A percentile compares a stretch with the other conserved stretches of the same genome.
Evolutionary conservation across 2,113 vertebrate genomes (phyloP).

Genomic region (Sturnira hondurensis): DNA sequence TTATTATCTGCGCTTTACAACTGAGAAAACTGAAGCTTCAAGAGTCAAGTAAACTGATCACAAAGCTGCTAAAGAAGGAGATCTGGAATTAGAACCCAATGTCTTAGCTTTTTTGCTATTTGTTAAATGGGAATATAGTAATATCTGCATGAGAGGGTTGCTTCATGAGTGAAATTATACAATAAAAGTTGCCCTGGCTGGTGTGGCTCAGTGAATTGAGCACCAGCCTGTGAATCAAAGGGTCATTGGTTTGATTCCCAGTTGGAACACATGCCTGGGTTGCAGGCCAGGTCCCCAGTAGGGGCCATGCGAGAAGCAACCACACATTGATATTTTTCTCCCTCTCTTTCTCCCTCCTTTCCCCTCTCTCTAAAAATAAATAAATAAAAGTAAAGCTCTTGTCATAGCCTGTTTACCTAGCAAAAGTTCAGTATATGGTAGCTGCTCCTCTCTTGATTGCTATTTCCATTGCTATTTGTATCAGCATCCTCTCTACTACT

Average conservation of each 20-base stretch:
- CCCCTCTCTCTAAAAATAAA: no score
- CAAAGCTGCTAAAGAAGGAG: background rate
- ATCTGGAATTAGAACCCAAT: background rate
- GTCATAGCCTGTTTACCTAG: background rate
- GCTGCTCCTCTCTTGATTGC: background rate
- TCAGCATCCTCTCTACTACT: background rate
- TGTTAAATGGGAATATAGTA: background rate
- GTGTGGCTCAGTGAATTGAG: no score
- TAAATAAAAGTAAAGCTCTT: background rate
- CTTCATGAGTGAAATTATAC: background rate
- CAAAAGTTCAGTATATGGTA: background rate
- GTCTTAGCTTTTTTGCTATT: background rate
- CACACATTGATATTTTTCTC: no score
- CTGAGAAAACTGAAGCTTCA: background rate
- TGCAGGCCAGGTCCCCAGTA: no score
- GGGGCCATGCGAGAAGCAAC: no score
- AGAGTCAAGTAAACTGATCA: background rate
- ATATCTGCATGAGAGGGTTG: background rate
- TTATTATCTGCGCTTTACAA: background rate
- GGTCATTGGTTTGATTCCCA: no score
- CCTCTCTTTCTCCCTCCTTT: no score
- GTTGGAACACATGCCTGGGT: no score
- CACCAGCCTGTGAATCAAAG: no score
- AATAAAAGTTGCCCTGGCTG: background rate
- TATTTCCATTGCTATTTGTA: background rate